These are phyloP conservation scores for Saguinus oedipus DNA, from an alignment of 2,797 vertebrate species.

Conservation along the genomic window DNA sequence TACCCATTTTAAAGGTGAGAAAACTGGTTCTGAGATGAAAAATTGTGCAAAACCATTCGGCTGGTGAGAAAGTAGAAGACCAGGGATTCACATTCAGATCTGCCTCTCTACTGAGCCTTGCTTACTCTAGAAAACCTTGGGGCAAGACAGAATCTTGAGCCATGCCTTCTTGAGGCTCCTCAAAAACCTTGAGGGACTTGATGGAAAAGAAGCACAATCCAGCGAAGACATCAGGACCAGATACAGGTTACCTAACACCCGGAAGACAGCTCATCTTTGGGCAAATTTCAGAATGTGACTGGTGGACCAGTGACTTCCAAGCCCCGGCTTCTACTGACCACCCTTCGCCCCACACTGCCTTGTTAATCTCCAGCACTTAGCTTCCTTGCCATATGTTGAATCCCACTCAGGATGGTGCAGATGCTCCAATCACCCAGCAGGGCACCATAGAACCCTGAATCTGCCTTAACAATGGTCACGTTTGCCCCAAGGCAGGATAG, in stretches of 20 bases:
- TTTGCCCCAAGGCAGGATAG: neutral
- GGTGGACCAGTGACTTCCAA: neutral
- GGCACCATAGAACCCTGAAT: neutral
- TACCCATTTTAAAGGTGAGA: neutral
- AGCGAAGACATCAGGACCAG: neutral
- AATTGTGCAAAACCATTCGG: neutral
- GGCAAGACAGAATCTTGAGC: neutral
- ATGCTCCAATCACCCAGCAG: neutral
- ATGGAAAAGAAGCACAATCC: neutral
- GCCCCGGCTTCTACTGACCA: neutral
- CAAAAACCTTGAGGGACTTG: neutral
- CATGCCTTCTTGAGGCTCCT: neutral
- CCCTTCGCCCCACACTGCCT: neutral
- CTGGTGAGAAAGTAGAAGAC: neutral
- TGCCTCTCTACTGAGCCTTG: neutral
- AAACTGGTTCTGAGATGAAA: neutral
- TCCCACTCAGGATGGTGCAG: neutral
- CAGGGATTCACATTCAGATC: neutral
- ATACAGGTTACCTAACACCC: neutral
- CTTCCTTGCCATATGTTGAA: neutral
- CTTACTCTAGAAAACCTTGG: neutral
- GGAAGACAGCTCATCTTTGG: neutral
- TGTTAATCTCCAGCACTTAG: neutral
- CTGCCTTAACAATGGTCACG: neutral
- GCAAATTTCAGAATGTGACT: neutral